Base-by-base conservation (phyloP, 2,113 vertebrate species). In the Panthera leo region DNA sequence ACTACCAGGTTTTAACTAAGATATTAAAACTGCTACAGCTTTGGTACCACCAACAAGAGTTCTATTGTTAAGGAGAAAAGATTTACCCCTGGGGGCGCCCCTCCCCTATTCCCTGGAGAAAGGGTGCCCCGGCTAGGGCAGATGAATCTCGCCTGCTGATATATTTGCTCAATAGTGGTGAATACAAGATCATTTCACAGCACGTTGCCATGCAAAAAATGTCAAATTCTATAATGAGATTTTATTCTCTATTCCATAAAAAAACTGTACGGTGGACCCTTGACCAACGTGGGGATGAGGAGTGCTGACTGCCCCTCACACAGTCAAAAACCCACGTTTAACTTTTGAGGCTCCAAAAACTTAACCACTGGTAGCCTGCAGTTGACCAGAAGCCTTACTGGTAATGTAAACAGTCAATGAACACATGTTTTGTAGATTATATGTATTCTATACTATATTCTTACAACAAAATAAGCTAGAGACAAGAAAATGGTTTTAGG, bases 1-100 rank as follows among this genome's bases (percentile, higher is more conserved):
- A 85, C 80, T 42, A 90, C 83, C 53, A 97, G 6, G 21, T 97
- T 97, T 96, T 97, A 97, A 96, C 95, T 94, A 93, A 89, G 92
- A 85, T 94, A 96, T 97, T 96, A 97, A 97, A 97, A 89, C 53
- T 88, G 71, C 65, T 73, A 3, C 63, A 94, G 96, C 58, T 34
- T 97, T 87, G 70, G 84, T 93, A 70, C 29, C 39, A 93, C 51
- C 65, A 96, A 79, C 78, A 97, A 97, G 79, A 96, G 61, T 39
- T 61, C 73, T 88, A 85, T 97, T 98, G 94, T 98, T 90, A 78
- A n/a, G 34, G 10, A 55, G 58, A 51, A 89, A 76, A 80, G 36
- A 34, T 53, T 68, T 21, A 14, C 11, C 51, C 29, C 39, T 1
- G 0, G 1, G 0, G 2, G 1, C 0, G 2, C 10, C 51, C 25